Evolutionary conservation across 2,888 invertebrate species (phyloP), one percentile per base, ranked within the genome.

Genomic region (Druceiella hillmani): DNA sequence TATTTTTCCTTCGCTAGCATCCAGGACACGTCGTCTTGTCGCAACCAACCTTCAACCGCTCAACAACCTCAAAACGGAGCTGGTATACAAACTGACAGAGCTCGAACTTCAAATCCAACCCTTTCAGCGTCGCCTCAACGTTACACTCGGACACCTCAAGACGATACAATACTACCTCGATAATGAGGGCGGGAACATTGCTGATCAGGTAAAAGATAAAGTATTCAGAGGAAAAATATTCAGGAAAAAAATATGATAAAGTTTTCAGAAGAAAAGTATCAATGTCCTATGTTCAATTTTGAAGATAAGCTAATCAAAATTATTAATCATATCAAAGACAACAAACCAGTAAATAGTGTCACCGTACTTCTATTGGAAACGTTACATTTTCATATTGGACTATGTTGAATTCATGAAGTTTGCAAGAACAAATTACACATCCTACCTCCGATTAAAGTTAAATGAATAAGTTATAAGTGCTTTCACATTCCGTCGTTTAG

Each of bases 141-240:
- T 83, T 50, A 83, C 84, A 1, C 63, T 86, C 4, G 78, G 78
- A 38, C 84, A 86, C 54, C 74, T 87, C 48, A 81, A 81, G 52
- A 82, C 79, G n/a, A 80, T 86, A 30, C 87, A 87, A 57, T 81
- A 77, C 56, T 85, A 81, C 60, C 74, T 88, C 44, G 79, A 84
- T 52, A 81, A 78, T 53, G 81, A 83, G 50, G 83, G 83, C 17
- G 76, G 76, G 33, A 72, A 78, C 49, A 81, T 87, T 50, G 81
- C 83, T 35, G 74, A 77, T 51, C 75, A 80, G 75, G 82, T 82
- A 62, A 65, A 66, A 50, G 55, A 11, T 24, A 34, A 7, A 17
- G n/a, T 22, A 33, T 22, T 14, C 12, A 14, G 14, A 10, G 30
- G 27, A 4, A 26, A 17, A 20, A 20, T 20, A 12, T 13, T 31